phyloP scores from a whole-genome alignment of 1,140 invertebrate genomes.

The Panagrolaimus sp. region DNA sequence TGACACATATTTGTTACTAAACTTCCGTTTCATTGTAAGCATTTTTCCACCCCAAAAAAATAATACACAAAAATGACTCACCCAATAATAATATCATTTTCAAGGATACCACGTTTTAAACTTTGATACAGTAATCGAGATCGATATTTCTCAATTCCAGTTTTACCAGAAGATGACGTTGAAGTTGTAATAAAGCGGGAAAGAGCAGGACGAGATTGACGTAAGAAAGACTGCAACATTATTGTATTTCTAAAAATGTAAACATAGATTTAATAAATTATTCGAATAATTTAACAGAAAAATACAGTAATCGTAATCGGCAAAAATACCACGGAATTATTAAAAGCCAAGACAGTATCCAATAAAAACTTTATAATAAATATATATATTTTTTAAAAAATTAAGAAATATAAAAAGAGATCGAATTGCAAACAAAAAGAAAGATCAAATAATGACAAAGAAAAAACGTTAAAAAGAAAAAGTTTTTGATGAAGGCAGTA shows the following conservation, averaged over 20 bases:
- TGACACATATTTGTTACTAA: too few species aligned
- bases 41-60: slow-evolving; percentile 15
- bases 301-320: background rate
- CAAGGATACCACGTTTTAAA: slow-evolving; percentile 90
- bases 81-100: slow-evolving; percentile 82
- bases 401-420: background rate
- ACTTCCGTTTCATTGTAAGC: too few species aligned
- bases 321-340: background rate
- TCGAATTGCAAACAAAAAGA: background rate
- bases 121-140: slow-evolving; percentile 68
- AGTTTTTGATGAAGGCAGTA: too few species aligned
- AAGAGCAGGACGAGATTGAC: background rate
- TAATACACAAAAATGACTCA: slow-evolving; percentile 26
- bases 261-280: background rate
- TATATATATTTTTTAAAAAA: background rate
- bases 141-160: slow-evolving; percentile 25
- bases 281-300: background rate
- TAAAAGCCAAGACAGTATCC: too few species aligned
- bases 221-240: background rate
- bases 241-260: background rate
- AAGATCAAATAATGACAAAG: background rate
- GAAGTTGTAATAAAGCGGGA: background rate
- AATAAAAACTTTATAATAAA: background rate
- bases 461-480: too few species aligned
- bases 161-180: background rate